phyloP scores from a whole-genome alignment of 2,888 invertebrate species.

The Pterostichus niger region DNA sequence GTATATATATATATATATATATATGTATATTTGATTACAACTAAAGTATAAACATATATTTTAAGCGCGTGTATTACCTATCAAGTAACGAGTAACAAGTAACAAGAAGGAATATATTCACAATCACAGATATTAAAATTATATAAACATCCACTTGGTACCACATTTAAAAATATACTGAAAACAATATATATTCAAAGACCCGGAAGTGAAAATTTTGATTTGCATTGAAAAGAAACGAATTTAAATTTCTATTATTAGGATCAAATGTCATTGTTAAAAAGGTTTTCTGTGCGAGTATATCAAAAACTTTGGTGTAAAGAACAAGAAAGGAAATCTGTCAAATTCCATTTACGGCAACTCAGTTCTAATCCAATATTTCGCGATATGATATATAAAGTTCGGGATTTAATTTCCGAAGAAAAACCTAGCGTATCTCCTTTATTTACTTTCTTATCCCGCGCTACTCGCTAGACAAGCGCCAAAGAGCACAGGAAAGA shows the following conservation, averaged over 20 bases:
- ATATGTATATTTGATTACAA: no score
- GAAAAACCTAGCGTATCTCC: slow-evolving; percentile 54
- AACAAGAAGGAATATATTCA: no score
- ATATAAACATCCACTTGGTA: background rate
- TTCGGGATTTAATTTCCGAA: slow-evolving; percentile 58
- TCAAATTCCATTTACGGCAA: slow-evolving; percentile 40
- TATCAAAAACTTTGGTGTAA: slow-evolving; percentile 5
- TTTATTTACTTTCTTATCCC: slow-evolving; percentile 57
- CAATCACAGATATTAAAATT: no score
- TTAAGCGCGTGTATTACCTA: no score
- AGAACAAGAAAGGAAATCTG: slow-evolving; percentile 42
- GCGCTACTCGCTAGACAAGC: slow-evolving; percentile 11
- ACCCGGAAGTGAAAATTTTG: no score
- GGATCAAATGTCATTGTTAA: no score
- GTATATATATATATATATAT: no score
- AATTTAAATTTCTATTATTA: no score
- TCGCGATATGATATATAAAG: slow-evolving; percentile 58
- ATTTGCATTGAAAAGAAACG: no score
- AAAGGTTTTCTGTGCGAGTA: background rate
- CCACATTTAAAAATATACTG: background rate
- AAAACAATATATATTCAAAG: background rate
- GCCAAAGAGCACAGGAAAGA: slow-evolving; percentile 25
- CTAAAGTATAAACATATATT: no score
- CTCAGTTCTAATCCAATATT: slow-evolving; percentile 52
- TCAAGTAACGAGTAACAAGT: no score